Conservation (phyloP, 2,113 vertebrate genomes). For the Trichechus manatus region DNA sequence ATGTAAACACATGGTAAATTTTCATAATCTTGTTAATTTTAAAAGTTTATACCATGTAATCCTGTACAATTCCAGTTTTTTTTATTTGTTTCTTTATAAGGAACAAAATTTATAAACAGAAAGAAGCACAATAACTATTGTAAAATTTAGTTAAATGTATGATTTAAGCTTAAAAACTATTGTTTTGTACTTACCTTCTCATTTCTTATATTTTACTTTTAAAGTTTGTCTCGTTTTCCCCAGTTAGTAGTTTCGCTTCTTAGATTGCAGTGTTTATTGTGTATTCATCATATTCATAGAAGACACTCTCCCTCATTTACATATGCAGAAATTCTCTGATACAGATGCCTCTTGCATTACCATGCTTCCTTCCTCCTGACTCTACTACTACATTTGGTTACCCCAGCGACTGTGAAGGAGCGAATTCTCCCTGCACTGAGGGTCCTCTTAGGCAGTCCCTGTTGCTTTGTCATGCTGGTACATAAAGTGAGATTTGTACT, state of each 20-base stretch:
- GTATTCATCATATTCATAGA: too few species aligned
- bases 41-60: not conserved
- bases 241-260: not conserved
- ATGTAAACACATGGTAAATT: not conserved
- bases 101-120: not conserved
- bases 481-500: not conserved
- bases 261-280: not conserved
- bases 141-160: not conserved
- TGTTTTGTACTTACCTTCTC: not conserved
- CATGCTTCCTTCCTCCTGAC: not conserved
- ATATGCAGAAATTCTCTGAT: not conserved
- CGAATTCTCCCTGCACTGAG: too few species aligned
- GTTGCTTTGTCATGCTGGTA: not conserved
- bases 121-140: not conserved
- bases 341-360: not conserved
- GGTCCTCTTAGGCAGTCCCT: not conserved
- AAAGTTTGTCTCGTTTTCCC: not conserved
- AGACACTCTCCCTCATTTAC: not conserved
- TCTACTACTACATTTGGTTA: not conserved
- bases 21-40: slow-evolving; percentile 31
- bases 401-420: not conserved
- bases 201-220: slow-evolving; percentile 29
- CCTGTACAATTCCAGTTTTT: not conserved
- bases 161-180: not conserved
- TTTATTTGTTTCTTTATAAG: not conserved